These are phyloP conservation scores for Grammomys surdaster DNA, from an alignment of 2,113 vertebrate genomes.

Conservation along the genomic window DNA sequence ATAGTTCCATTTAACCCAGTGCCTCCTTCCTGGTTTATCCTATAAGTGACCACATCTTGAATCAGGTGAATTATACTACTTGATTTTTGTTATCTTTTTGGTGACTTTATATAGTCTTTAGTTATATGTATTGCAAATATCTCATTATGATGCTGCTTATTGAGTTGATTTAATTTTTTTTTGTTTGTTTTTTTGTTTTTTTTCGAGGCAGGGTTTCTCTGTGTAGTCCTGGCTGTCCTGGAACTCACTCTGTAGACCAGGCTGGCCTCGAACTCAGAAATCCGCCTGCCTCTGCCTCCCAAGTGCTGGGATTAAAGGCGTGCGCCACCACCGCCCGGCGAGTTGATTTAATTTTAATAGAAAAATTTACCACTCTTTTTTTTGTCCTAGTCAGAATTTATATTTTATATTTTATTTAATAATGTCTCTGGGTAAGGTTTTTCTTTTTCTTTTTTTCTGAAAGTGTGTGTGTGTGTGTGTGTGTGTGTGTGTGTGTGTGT, in stretches of 20 bases:
- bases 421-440: not conserved
- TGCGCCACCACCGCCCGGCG: too few relatives aligned
- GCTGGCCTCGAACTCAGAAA: too few relatives aligned
- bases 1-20: not conserved
- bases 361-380: not conserved
- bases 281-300: too few relatives aligned
- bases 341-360: not conserved
- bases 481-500: too few relatives aligned
- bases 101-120: not conserved
- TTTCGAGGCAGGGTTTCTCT: too few relatives aligned
- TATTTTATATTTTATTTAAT: not conserved
- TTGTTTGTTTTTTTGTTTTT: too few relatives aligned
- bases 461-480: too few relatives aligned
- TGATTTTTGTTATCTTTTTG: not conserved
- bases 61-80: not conserved
- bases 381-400: not conserved
- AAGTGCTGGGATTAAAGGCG: too few relatives aligned
- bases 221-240: too few relatives aligned
- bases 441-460: not conserved
- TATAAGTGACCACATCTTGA: not conserved
- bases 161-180: not conserved
- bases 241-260: too few relatives aligned
- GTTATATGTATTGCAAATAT: not conserved
- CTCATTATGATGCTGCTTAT: not conserved
- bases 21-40: not conserved